Evolutionary conservation across 2,888 invertebrate species (phyloP).

Genomic region (Melanostoma mellinum): DNA sequence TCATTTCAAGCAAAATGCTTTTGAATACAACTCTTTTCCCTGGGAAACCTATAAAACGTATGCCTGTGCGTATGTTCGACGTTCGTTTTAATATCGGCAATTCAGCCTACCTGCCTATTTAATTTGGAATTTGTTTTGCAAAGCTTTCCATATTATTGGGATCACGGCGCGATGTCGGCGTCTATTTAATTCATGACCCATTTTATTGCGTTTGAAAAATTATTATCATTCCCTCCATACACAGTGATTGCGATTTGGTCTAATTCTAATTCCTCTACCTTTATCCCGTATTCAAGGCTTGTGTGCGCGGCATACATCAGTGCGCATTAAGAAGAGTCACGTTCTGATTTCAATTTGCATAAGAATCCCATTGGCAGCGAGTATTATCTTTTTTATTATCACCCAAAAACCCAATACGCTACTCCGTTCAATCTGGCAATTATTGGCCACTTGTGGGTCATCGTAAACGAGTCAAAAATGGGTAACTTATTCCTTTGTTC

Average conservation of each 20-base stretch:
- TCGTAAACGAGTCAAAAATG: conserved; percentile 43
- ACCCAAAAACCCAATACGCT: conserved; percentile 35
- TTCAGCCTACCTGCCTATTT: too few relatives aligned
- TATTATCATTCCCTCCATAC: conserved; percentile 9
- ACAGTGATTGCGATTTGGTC: conserved; percentile 33
- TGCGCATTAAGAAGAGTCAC: conserved; percentile 49
- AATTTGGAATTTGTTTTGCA: too few relatives aligned
- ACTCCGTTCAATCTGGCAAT: conserved; percentile 56
- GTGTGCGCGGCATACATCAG: conserved; percentile 8
- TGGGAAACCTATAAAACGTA: too few relatives aligned
- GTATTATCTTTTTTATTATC: conserved; percentile 54
- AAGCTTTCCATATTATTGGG: not conserved
- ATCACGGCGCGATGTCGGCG: not conserved
- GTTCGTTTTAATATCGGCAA: too few relatives aligned
- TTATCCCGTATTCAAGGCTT: conserved; percentile 48
- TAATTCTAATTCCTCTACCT: conserved; percentile 41
- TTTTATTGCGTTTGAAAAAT: conserved; percentile 36
- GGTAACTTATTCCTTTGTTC: conserved; percentile 12
- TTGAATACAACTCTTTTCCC: too few relatives aligned
- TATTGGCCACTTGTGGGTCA: conserved; percentile 59
- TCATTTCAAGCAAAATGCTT: too few relatives aligned
- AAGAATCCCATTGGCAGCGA: conserved; percentile 57
- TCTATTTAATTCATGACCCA: conserved; percentile 29
- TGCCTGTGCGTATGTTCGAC: too few relatives aligned
- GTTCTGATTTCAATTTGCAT: conserved; percentile 65